phyloP scores from a whole-genome alignment of 2,888 invertebrate species.

The Cyclophora albipunctata region DNA sequence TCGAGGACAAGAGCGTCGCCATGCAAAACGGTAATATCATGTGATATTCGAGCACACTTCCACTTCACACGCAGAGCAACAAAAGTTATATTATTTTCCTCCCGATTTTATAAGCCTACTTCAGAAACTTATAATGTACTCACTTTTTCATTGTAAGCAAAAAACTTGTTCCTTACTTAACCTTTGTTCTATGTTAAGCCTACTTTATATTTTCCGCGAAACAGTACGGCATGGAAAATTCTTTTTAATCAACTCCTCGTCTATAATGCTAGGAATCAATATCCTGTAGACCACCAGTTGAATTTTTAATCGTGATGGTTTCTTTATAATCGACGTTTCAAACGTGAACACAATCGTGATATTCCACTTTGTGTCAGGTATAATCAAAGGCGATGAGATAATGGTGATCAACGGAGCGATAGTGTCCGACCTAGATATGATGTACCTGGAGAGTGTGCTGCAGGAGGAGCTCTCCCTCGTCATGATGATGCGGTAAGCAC shows the following conservation, averaged over 20 bases:
- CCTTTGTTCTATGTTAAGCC: slow-evolving; percentile 19
- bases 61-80: not conserved
- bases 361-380: slow-evolving; percentile 79
- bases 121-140: slow-evolving; percentile 11
- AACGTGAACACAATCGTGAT: slow-evolving; percentile 38
- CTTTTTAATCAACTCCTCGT: slow-evolving; percentile 13
- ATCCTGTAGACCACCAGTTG: slow-evolving; percentile 11
- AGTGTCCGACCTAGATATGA: slow-evolving; percentile 99
- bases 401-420: slow-evolving; percentile 99
- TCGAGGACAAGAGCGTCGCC: slow-evolving; percentile 96
- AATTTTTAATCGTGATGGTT: slow-evolving; percentile 26
- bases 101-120: slow-evolving; percentile 5
- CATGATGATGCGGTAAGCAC: slow-evolving; percentile 92
- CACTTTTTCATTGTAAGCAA: slow-evolving; percentile 11
- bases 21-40: slow-evolving; percentile 90
- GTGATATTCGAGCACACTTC: too few relatives aligned
- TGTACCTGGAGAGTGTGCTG: slow-evolving; percentile 97
- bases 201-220: slow-evolving; percentile 13
- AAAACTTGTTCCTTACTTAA: slow-evolving; percentile 12
- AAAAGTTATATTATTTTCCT: slow-evolving; percentile 9
- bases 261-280: slow-evolving; percentile 15
- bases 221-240: slow-evolving; percentile 9
- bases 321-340: slow-evolving; percentile 22
- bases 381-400: slow-evolving; percentile 98
- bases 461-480: slow-evolving; percentile 95